Conservation (phyloP, 2,797 vertebrate genomes). For the Aphelocoma californica region DNA sequence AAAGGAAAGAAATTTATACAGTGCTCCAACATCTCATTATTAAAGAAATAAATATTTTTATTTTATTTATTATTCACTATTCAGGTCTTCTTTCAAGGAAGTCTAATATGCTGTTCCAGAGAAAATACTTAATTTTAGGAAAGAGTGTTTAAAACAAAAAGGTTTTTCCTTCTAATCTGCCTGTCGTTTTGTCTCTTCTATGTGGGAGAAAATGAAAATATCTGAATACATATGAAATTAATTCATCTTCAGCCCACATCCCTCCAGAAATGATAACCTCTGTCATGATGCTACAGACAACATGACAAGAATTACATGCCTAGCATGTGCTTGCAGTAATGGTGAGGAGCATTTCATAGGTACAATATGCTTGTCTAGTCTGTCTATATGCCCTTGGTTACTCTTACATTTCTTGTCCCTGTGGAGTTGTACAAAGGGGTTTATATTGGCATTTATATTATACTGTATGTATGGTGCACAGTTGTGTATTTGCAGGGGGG, state of each 20-base stretch:
- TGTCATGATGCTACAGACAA: background rate
- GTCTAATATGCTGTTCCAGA: background rate
- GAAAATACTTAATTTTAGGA: background rate
- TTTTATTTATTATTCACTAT: background rate
- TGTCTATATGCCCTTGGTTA: background rate
- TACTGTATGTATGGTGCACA: fast-evolving
- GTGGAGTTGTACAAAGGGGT: background rate
- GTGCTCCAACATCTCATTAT: background rate
- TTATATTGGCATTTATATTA: background rate
- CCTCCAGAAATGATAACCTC: background rate
- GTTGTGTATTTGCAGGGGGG: background rate
- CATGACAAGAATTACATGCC: background rate
- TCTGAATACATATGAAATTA: background rate
- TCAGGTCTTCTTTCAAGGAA: background rate
- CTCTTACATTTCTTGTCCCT: background rate
- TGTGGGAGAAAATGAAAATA: background rate
- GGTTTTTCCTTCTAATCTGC: background rate
- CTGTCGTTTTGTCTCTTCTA: background rate
- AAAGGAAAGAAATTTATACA: background rate
- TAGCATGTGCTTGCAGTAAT: background rate
- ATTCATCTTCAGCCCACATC: background rate
- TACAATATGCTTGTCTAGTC: background rate
- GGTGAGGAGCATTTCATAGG: background rate
- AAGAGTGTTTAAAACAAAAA: background rate
- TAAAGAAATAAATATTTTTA: background rate